A percentile compares a stretch with the other conserved stretches of the same genome.
Conservation (phyloP, 2,888 invertebrate genomes). For the Erannis defoliaria region DNA sequence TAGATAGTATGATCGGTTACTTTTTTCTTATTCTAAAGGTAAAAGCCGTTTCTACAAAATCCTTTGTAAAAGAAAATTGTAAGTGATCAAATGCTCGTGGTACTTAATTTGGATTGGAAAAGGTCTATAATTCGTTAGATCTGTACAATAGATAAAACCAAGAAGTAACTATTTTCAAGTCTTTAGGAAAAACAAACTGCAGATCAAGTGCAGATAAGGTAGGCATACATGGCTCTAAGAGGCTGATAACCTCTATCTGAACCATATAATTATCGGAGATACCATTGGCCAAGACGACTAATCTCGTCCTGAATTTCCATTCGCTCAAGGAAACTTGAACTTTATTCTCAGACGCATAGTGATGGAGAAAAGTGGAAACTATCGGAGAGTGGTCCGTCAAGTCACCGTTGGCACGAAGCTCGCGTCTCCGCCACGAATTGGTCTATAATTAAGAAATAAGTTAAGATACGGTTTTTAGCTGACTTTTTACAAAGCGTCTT, state of each 20-base stretch:
- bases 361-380: slow-evolving; percentile 46
- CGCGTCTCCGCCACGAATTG: slow-evolving; percentile 81
- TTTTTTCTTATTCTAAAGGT: slow-evolving; percentile 13
- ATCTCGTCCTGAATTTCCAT: slow-evolving; percentile 56
- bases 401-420: slow-evolving; percentile 72
- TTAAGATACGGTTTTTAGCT: slow-evolving; percentile 84
- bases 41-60: slow-evolving; percentile 7
- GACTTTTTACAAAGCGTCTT: slow-evolving; percentile 82
- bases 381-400: slow-evolving; percentile 56
- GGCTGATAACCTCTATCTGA: slow-evolving; percentile 83
- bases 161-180: slow-evolving; percentile 21
- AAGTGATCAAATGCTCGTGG: slow-evolving; percentile 7
- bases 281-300: slow-evolving; percentile 76
- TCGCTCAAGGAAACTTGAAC: slow-evolving; percentile 50
- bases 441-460: slow-evolving; percentile 87
- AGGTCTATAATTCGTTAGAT: neutral
- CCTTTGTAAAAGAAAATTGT: slow-evolving; percentile 9
- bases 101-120: slow-evolving; percentile 5
- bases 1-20: slow-evolving; percentile 2
- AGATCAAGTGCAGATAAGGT: slow-evolving; percentile 69
- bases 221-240: slow-evolving; percentile 74
- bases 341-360: slow-evolving; percentile 52
- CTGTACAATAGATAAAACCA: neutral
- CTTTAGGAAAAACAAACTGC: slow-evolving; percentile 56
- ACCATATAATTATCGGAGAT: slow-evolving; percentile 83